Evolutionary conservation across 2,113 vertebrate genomes (phyloP).

Genomic region (Laticauda colubrina): DNA sequence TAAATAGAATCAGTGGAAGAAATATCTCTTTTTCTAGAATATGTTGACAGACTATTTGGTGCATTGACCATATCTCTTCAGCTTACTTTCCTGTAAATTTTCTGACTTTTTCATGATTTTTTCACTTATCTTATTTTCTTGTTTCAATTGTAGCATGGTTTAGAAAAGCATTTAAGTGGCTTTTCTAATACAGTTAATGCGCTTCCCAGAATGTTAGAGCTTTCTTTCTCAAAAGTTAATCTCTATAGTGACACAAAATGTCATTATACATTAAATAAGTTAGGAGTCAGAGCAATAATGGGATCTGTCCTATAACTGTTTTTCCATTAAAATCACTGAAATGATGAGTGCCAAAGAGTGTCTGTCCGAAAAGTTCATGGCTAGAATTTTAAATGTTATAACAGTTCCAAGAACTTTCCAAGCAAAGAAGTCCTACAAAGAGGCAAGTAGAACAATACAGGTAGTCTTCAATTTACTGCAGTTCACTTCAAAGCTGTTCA

Average conservation of each 20-base stretch:
- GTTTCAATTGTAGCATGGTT: constrained; percentile 20
- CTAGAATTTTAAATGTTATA: constrained; percentile 30
- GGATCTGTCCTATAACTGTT: constrained; percentile 52
- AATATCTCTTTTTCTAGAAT: background rate
- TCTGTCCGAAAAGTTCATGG: constrained; percentile 4
- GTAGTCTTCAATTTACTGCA: background rate
- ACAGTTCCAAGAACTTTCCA: background rate
- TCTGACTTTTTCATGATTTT: constrained; percentile 46
- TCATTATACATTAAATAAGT: constrained; percentile 56
- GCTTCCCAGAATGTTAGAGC: constrained; percentile 42
- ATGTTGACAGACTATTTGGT: constrained; percentile 6
- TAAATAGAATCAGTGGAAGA: background rate
- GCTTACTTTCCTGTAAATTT: constrained; percentile 1
- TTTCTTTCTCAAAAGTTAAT: constrained; percentile 52
- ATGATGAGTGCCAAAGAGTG: constrained; percentile 40
- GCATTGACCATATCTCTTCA: background rate
- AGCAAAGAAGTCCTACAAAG: background rate
- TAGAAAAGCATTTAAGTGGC: constrained; percentile 52
- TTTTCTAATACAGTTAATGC: constrained; percentile 53
- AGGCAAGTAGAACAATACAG: background rate
- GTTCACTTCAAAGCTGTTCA: too few species aligned
- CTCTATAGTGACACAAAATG: constrained; percentile 55
- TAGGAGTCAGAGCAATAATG: constrained; percentile 55
- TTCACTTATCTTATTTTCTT: constrained; percentile 54
- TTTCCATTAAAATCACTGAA: constrained; percentile 58